Evolutionary conservation across 2,797 vertebrate species (phyloP).

Genomic region (Sebastes oblongus): DNA sequence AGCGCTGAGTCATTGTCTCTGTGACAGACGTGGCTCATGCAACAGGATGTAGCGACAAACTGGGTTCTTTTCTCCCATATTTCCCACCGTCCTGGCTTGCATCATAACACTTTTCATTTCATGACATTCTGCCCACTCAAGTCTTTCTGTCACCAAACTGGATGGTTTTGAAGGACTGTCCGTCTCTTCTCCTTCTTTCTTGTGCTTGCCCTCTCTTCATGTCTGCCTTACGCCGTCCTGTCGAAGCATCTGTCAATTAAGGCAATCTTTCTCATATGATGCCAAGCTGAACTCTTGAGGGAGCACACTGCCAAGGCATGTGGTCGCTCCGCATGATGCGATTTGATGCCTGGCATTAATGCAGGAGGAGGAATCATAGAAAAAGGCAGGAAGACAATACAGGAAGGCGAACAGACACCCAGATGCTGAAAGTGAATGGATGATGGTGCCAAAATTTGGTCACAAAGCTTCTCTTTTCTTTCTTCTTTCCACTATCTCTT

Average conservation of each 20-base stretch:
- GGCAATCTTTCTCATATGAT: slow-evolving; percentile 46
- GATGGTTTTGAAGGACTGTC: neutral
- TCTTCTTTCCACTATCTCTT: slow-evolving; percentile 6
- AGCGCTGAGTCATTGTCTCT: slow-evolving; percentile 44
- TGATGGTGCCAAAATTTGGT: slow-evolving; percentile 6
- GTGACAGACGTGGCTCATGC: neutral
- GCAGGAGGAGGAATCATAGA: slow-evolving; percentile 37
- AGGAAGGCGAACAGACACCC: slow-evolving; percentile 38
- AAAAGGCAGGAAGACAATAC: slow-evolving; percentile 26
- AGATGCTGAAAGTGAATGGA: slow-evolving; percentile 17
- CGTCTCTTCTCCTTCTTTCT: neutral
- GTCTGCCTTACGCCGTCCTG: neutral
- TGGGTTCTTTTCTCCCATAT: neutral
- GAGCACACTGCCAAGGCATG: slow-evolving; percentile 57
- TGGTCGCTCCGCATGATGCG: slow-evolving; percentile 59
- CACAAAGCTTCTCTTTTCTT: neutral
- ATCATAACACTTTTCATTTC: neutral
- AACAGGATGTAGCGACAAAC: slow-evolving; percentile 8
- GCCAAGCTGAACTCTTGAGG: slow-evolving; percentile 64
- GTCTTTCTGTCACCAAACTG: neutral
- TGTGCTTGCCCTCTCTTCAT: neutral
- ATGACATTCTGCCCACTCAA: neutral
- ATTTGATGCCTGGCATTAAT: slow-evolving; percentile 47
- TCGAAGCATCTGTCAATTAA: slow-evolving; percentile 57
- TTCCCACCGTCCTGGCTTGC: neutral